Base-by-base conservation (phyloP, 1,140 invertebrate genomes). In the Lasioglossum albipes region DNA sequence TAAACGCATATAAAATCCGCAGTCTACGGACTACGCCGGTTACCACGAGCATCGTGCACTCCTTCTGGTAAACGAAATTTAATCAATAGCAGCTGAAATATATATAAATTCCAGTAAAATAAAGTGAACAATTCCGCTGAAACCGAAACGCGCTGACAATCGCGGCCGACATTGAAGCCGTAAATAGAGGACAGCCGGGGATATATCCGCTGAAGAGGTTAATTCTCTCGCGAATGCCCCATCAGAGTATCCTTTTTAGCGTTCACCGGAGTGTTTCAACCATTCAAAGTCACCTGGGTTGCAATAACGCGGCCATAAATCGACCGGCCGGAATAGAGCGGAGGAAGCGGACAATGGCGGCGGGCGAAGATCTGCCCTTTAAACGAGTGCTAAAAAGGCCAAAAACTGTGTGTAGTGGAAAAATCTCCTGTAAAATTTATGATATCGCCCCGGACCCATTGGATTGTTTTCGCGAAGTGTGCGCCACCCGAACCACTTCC, bases 391-490 rank as follows among this genome's bases (percentile, higher is more conserved):
- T 73, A 79, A 79, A 79, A 41, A 74, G 70, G 31, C 77, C 31
- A 49, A 79, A 66, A 79, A 79, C 59, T 45, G 70, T 7, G 52
- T 52, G 31, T 45, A 66, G 45, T 36, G 66, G 66, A 74, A 54
- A 54, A 54, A 66, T 62, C n/a, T 18, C 41, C 77, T 10, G 6
- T 1, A 9, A 66, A 74, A 79, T 79, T 79, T 79, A 79, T 65
- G 77, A 74, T 36, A 74, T 65, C 52, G 22, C 42, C 27, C 52
- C 27, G 27, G 36, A 9, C 70, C 36, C n/a, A 61, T 36, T 74
- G 75, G 71, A 85, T 61, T 81, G 80, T 66, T 82, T 82, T 78
- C 68, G 31, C 27, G 64, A 41, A 61, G 31, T 49, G 79, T 1
- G 42, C 59, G 41, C 45, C 18, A 10, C 59, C 57, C 45, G 31